phyloP scores from a whole-genome alignment of 2,113 vertebrate species.

The Anolis carolinensis region DNA sequence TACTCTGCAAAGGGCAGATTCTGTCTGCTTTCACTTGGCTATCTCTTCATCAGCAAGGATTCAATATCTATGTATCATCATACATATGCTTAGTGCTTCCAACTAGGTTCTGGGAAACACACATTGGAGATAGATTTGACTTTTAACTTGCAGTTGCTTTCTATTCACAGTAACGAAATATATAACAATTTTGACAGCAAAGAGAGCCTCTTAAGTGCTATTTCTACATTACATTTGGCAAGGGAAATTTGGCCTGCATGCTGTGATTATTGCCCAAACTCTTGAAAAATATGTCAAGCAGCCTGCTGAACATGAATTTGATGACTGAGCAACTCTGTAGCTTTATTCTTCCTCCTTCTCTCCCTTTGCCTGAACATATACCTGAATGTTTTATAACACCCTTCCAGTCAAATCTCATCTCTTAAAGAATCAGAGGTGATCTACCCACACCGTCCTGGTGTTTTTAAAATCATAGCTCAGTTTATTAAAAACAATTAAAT shows the following conservation, averaged over 20 bases:
- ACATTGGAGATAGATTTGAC: neutral
- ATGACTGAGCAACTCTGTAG: neutral
- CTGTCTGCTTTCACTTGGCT: neutral
- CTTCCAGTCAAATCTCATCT: neutral
- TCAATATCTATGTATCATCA: neutral
- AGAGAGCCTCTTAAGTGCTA: constrained; percentile 22
- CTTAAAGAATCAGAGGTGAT: neutral
- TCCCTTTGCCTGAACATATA: neutral
- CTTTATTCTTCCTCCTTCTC: neutral
- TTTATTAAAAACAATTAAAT: neutral
- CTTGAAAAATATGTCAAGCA: constrained; percentile 20
- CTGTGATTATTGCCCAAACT: neutral
- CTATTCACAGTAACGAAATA: constrained; percentile 13
- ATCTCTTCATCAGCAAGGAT: neutral
- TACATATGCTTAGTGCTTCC: neutral
- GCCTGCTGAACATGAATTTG: constrained; percentile 5
- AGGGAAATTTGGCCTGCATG: constrained; percentile 10
- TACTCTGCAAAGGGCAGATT: neutral
- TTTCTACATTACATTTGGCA: constrained; percentile 27
- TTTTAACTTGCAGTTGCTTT: constrained; percentile 5
- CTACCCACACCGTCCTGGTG: neutral
- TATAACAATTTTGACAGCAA: constrained; percentile 7
- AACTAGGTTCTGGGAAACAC: constrained; percentile 1
- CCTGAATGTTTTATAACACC: neutral
- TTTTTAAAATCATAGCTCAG: neutral